Evolutionary conservation across 2,113 vertebrate species (phyloP), one percentile per base, ranked within the genome.

Genomic region (Amphiprion percula): DNA sequence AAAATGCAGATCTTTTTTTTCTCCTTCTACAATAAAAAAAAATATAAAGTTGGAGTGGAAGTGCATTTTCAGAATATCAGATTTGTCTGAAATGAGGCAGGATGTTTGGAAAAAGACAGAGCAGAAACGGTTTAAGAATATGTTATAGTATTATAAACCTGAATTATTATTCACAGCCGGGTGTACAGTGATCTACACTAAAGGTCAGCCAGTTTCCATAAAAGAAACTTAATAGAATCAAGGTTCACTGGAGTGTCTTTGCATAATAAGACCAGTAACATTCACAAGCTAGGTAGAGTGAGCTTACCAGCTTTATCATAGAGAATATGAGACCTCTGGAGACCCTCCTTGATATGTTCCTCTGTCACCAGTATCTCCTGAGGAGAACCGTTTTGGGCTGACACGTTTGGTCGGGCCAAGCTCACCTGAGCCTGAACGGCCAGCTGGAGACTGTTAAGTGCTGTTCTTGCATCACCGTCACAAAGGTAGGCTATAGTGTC

Each of bases 271-370:
- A 14, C 2, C 10, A 49, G 28, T 16, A 19, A 16, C 17, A 49
- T 5, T n/a, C 10, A 50, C 6, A 24, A 23, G 10, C 21, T 58
- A n/a, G 62, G n/a, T 15, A 16, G 1, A 53, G 4, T 16, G 15
- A 12, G 71, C 95, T 94, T 84, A 97, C 98, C 98, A 69, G 97
- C 98, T 92, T 96, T 96, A 82, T 99, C 98, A 55, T 99, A 99
- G 6, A 99, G 94, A 81, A 99, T 96, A 77, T 99, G 98, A 14
- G 98, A 99, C 58, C 96, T 95, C 90, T 99, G 98, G 0, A 99
- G 95, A 10, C 97, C 98, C 84, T 98, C 97, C 87, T 99, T 99
- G 39, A 97, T 60, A 0, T 99, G 96, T 3, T 95, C 93, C 90
- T 99, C 98, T 14, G 94, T 96, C 56, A 99, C 90, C 67, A 98